Conservation (phyloP, 2,113 vertebrate species). For the Hyla sarda region DNA sequence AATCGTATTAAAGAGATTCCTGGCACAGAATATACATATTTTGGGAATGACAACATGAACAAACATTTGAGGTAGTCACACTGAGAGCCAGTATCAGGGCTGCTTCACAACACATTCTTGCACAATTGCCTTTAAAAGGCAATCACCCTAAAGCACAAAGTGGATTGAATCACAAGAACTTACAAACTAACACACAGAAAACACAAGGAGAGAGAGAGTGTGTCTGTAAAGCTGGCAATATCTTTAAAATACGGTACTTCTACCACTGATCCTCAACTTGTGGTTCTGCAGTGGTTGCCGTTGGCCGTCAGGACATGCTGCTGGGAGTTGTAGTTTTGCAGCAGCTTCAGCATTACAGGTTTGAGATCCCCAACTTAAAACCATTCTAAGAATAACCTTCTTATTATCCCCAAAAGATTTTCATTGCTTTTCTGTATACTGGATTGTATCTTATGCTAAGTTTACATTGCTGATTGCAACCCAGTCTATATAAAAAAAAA, state of each 20-base stretch:
- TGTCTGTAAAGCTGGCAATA: neutral
- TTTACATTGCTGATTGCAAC: no score
- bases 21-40: constrained; percentile 28
- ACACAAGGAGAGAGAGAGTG: neutral
- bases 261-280: no score
- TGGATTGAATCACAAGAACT: neutral
- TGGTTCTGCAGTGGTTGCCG: no score
- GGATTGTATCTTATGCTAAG: no score
- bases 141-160: constrained; percentile 12
- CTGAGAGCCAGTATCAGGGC: neutral
- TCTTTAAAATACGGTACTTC: neutral
- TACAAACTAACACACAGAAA: neutral
- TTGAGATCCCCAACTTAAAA: no score
- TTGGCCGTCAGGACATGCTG: no score
- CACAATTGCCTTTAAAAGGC: constrained; percentile 46
- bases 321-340: no score
- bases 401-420: no score
- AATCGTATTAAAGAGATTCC: constrained; percentile 50
- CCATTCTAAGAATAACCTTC: no score
- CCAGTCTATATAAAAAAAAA: no score
- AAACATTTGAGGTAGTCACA: constrained; percentile 41
- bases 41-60: constrained; percentile 45
- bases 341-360: no score
- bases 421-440: no score
- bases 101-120: constrained; percentile 8